phyloP scores from a whole-genome alignment of 1,140 invertebrate species.

The Heliconius melpomene region DNA sequence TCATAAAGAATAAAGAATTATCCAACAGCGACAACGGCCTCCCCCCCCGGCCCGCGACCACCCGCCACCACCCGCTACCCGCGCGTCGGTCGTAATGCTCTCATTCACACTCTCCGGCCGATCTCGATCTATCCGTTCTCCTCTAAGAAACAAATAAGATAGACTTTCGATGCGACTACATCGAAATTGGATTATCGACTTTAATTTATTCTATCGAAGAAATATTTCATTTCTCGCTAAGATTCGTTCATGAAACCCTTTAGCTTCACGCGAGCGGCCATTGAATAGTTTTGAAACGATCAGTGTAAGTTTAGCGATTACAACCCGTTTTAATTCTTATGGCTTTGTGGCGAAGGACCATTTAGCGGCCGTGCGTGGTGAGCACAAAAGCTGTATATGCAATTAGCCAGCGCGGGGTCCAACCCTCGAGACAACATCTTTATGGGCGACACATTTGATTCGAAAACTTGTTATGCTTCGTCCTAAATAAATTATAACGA shows the following conservation, averaged over 20 bases:
- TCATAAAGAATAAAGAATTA: constrained; percentile 81
- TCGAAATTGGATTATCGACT: constrained; percentile 77
- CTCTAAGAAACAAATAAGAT: constrained; percentile 68
- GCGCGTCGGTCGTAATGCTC: constrained; percentile 69
- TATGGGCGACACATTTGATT: constrained; percentile 81
- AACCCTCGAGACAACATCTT: constrained; percentile 76
- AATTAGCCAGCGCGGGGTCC: constrained; percentile 63
- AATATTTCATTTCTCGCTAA: constrained; percentile 76
- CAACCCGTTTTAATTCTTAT: constrained; percentile 79
- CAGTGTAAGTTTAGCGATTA: constrained; percentile 58
- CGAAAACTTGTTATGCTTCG: constrained; percentile 80
- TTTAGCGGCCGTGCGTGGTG: constrained; percentile 53
- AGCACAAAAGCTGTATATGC: constrained; percentile 66
- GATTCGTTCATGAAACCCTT: constrained; percentile 74
- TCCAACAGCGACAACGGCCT: constrained; percentile 62
- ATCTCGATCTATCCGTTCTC: constrained; percentile 77
- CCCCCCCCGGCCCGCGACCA: constrained; percentile 48
- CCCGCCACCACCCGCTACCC: constrained; percentile 17
- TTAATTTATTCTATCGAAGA: constrained; percentile 79
- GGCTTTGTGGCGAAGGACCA: constrained; percentile 62
- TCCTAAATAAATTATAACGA: constrained; percentile 81
- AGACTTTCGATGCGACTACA: constrained; percentile 53
- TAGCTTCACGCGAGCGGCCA: constrained; percentile 57
- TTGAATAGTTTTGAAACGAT: constrained; percentile 72
- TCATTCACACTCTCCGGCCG: constrained; percentile 75